Evolutionary conservation across 2,797 vertebrate genomes (phyloP), one percentile per base, ranked within the genome.

Genomic region (Rhinophrynus dorsalis): DNA sequence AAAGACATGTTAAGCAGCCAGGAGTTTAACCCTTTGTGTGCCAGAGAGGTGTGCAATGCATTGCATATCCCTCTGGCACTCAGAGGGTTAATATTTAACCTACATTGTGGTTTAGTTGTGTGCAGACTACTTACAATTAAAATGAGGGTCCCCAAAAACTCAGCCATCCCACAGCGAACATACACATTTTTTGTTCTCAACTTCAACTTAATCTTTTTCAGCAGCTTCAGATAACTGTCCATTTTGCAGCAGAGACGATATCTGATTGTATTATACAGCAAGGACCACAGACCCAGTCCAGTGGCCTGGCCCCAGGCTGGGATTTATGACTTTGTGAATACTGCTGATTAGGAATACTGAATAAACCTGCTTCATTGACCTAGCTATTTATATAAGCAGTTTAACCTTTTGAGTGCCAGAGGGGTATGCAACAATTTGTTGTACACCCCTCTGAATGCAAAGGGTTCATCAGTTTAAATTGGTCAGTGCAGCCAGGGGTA

Each of bases 91-190:
- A n/a, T n/a, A n/a, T n/a, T n/a, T n/a, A n/a, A n/a, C n/a, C n/a
- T n/a, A n/a, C n/a, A n/a, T n/a, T n/a, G n/a, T n/a, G n/a, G n/a
- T n/a, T n/a, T n/a, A n/a, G n/a, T n/a, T n/a, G n/a, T n/a, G n/a
- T n/a, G n/a, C n/a, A 27, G 0, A 5, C 2, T 52, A 72, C 68
- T 55, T 40, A 68, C 63, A 48, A 62, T 57, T 30, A 68, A 27
- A 32, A 68, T 56, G 12, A 51, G 17, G 0, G 64, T 61, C 15
- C 64, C 57, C 50, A 62, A 38, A 17, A 63, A 57, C 13, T 67
- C 58, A 0, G 63, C 63, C 57, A 68, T 7, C 15, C 50, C 59
- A 3, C 42, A 63, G 10, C 64, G 65, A 13, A 63, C 26, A 21
- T 65, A 72, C 0, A 2, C 6, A 13, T 72, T 72, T 5, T 18